Evolutionary conservation across 2,113 vertebrate genomes (phyloP).

Genomic region (Stomatorhinus ivindoensis): DNA sequence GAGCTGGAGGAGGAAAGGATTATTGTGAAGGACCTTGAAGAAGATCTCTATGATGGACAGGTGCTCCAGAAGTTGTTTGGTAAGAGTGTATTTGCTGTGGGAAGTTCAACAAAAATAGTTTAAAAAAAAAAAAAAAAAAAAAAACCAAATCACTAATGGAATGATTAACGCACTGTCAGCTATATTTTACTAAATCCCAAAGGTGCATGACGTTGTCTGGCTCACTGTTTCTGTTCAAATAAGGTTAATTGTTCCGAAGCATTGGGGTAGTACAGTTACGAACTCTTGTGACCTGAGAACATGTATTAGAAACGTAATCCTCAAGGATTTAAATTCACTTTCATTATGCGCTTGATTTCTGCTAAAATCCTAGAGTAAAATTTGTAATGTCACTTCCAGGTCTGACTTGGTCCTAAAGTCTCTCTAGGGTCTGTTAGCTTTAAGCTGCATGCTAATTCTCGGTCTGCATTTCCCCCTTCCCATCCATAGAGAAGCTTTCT

Average conservation of each 20-base stretch:
- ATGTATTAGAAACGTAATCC: not conserved
- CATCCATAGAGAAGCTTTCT: conserved; percentile 73
- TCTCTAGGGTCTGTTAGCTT: not conserved
- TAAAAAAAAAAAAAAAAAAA: too few species aligned
- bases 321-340: not conserved
- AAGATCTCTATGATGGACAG: conserved; percentile 93
- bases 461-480: not conserved
- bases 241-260: not conserved
- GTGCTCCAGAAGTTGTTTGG: conserved; percentile 94
- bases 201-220: not conserved
- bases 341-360: not conserved
- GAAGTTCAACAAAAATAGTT: not conserved
- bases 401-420: not conserved
- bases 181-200: not conserved
- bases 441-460: not conserved
- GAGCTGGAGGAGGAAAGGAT: conserved; percentile 91
- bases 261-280: not conserved
- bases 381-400: not conserved
- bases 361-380: not conserved
- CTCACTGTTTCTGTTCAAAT: not conserved
- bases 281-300: not conserved
- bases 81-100: conserved; percentile 48
- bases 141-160: too few species aligned
- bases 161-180: not conserved
- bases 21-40: conserved; percentile 92